phyloP scores from a whole-genome alignment of 2,888 invertebrate genomes.

The Caenorhabditis sp. region DNA sequence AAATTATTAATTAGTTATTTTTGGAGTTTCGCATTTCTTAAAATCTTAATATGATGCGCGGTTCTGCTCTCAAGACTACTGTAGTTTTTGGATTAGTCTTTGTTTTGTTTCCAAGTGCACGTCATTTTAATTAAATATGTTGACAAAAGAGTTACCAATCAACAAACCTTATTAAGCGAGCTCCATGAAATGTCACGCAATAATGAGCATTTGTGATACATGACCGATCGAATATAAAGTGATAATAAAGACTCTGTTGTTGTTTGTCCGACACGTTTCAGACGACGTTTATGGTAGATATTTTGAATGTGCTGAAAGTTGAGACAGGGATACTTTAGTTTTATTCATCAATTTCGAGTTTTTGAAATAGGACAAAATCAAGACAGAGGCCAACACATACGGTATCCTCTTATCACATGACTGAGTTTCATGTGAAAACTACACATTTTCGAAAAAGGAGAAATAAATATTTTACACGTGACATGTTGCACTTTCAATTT shows the following conservation, averaged over 20 bases:
- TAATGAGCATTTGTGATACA: constrained; percentile 35
- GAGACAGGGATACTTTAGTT: not conserved
- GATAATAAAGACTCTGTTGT: not conserved
- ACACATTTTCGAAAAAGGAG: no score
- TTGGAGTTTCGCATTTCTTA: no score
- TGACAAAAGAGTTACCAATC: not conserved
- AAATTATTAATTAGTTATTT: not conserved
- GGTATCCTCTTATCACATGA: no score
- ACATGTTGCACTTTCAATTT: no score
- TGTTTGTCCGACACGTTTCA: constrained; percentile 25
- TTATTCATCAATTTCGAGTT: not conserved
- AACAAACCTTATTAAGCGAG: constrained; percentile 27
- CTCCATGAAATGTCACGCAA: constrained; percentile 27
- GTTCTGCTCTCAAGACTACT: not conserved
- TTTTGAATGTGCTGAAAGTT: constrained; percentile 30
- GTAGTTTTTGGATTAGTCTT: not conserved
- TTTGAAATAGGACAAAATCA: no score
- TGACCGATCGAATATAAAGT: constrained; percentile 18
- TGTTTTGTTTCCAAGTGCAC: not conserved
- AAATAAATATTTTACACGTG: no score
- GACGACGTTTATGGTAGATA: constrained; percentile 31
- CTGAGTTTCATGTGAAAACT: no score
- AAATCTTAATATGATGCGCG: no score
- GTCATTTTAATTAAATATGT: not conserved
- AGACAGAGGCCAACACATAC: no score